phyloP scores from a whole-genome alignment of 2,113 vertebrate species.

The Cyprinus carpio region DNA sequence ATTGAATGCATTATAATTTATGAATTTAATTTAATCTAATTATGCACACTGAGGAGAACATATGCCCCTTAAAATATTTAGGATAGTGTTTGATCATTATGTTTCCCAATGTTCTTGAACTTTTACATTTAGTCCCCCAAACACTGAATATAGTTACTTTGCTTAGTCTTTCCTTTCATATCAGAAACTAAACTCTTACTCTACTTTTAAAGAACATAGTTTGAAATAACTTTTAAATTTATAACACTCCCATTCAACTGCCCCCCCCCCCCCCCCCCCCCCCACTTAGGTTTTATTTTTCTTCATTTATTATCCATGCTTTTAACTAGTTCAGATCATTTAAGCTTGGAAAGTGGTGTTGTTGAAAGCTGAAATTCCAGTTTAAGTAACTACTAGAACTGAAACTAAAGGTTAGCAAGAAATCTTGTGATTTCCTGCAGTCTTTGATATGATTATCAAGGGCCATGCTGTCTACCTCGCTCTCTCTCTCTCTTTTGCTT shows the following conservation, averaged over 20 bases:
- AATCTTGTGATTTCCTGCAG: constrained; percentile 20
- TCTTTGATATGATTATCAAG: background rate
- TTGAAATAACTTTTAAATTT: background rate
- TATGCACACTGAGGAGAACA: background rate
- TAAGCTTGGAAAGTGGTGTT: background rate
- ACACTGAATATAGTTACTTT: background rate
- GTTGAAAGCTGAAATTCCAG: background rate
- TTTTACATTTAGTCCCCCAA: background rate
- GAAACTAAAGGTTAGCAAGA: background rate
- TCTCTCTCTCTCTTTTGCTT: constrained; percentile 10
- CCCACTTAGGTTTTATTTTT: no score
- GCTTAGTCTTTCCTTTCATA: background rate
- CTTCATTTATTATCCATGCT: background rate
- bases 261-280: no score
- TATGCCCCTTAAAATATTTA: background rate
- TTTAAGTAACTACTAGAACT: background rate
- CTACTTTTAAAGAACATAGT: constrained; percentile 28
- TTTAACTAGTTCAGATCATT: background rate
- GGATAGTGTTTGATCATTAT: background rate
- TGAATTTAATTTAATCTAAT: background rate
- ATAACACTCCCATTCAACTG: background rate
- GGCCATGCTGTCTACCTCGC: background rate
- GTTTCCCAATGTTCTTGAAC: background rate
- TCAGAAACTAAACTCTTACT: constrained; percentile 57
- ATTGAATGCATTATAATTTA: background rate